These are phyloP conservation scores for Galemys pyrenaicus DNA, from an alignment of 2,113 vertebrate species.

Conservation along the genomic window DNA sequence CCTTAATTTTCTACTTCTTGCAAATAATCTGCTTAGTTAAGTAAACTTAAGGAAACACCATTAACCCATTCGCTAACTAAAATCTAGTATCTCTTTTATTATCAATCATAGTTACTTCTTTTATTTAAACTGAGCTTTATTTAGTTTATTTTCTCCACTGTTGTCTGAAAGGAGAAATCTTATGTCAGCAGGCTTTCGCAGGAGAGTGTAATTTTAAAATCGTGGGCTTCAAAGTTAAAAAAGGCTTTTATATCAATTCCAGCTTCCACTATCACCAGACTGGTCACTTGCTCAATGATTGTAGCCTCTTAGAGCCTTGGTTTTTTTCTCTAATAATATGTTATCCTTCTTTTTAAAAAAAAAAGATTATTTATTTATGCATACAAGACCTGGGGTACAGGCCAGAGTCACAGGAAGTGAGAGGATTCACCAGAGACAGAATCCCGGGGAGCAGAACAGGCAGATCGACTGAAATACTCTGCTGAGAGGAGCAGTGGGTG, in stretches of 20 bases:
- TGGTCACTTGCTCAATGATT: not conserved
- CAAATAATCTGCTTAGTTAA: constrained; percentile 55
- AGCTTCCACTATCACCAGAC: not conserved
- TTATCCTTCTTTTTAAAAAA: no score
- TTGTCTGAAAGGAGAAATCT: not conserved
- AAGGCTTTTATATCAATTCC: not conserved
- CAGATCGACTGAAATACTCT: no score
- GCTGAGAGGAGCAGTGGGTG: no score
- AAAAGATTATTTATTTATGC: no score
- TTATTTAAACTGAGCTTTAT: constrained; percentile 32
- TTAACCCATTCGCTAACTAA: constrained; percentile 49
- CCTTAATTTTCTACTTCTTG: constrained; percentile 52
- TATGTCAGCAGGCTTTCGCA: not conserved
- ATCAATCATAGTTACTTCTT: constrained; percentile 41
- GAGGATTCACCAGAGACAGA: no score
- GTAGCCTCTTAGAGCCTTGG: not conserved
- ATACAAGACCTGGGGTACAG: no score
- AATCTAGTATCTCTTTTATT: constrained; percentile 35
- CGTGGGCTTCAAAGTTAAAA: not conserved
- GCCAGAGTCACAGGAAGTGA: no score
- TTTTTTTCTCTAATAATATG: constrained; percentile 17
- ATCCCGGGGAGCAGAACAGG: no score
- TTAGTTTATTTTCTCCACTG: constrained; percentile 30
- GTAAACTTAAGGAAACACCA: constrained; percentile 2
- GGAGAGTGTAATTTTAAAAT: constrained; percentile 29